Percentiles rank a stretch among this genome's conserved stretches.
phyloP scores from a whole-genome alignment of 2,113 vertebrate species.

The Brachionichthys hirsutus region DNA sequence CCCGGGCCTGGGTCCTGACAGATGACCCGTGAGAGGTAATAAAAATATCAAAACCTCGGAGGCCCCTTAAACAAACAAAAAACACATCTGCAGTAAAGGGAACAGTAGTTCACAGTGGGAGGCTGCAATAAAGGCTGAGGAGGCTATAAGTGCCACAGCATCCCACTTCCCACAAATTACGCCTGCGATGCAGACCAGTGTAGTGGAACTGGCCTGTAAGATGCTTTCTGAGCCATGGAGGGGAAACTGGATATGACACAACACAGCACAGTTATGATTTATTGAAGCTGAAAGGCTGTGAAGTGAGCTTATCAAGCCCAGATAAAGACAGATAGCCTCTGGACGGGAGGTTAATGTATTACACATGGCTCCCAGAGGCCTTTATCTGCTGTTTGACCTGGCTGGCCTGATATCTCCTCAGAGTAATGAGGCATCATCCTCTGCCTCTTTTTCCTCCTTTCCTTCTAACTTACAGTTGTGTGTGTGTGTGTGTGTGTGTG shows the following conservation, averaged over 20 bases:
- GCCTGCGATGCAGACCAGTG: slow-evolving; percentile 31
- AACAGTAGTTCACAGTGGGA: slow-evolving; percentile 81
- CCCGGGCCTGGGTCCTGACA: slow-evolving; percentile 57
- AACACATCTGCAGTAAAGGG: slow-evolving; percentile 79
- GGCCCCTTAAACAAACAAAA: slow-evolving; percentile 79
- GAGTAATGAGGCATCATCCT: slow-evolving; percentile 45
- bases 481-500: slow-evolving; percentile 38
- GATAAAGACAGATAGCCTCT: slow-evolving; percentile 65
- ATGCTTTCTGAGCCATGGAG: slow-evolving; percentile 39
- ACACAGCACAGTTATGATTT: slow-evolving; percentile 65
- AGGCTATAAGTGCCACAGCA: slow-evolving; percentile 64
- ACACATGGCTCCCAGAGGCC: slow-evolving; percentile 64
- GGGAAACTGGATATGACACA: slow-evolving; percentile 68
- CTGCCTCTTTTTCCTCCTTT: neutral
- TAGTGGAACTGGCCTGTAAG: slow-evolving; percentile 32
- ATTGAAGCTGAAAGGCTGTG: slow-evolving; percentile 61
- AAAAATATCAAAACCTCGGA: slow-evolving; percentile 80
- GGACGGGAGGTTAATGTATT: slow-evolving; percentile 65
- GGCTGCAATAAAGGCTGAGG: slow-evolving; percentile 70
- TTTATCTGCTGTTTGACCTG: slow-evolving; percentile 61
- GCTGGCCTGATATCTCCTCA: slow-evolving; percentile 35
- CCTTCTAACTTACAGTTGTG: slow-evolving; percentile 19
- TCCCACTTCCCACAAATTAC: slow-evolving; percentile 67
- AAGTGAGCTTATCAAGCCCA: slow-evolving; percentile 72
- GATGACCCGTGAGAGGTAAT: slow-evolving; percentile 79